Conservation (phyloP, 2,797 vertebrate genomes). For the Astyanax mexicanus region DNA sequence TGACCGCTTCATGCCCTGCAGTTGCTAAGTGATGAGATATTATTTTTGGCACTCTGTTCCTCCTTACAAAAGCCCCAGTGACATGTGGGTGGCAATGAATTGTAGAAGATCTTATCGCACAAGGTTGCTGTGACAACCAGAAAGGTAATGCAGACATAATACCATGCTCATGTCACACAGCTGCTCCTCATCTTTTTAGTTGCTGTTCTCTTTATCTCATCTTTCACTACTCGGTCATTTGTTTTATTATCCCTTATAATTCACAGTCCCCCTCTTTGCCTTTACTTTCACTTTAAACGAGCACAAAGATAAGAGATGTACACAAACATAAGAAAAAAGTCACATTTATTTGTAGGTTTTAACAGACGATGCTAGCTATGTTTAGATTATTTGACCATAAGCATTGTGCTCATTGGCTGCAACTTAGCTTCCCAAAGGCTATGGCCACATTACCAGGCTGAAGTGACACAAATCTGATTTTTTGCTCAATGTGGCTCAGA, state of each 20-base stretch:
- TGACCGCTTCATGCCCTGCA: conserved; percentile 60
- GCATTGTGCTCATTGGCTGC: no score
- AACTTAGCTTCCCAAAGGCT: no score
- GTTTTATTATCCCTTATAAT: conserved; percentile 41
- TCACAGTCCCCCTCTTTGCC: neutral
- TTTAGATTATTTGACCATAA: no score
- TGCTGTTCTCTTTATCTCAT: conserved; percentile 36
- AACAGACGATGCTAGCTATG: no score
- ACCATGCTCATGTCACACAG: conserved; percentile 35
- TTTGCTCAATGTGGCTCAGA: no score
- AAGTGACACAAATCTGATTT: no score
- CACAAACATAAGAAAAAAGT: no score
- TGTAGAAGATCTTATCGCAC: conserved; percentile 58
- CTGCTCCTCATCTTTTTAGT: conserved; percentile 33
- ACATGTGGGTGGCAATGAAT: conserved; percentile 58
- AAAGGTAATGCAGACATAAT: conserved; percentile 43
- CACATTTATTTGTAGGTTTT: no score
- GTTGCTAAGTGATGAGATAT: conserved; percentile 45
- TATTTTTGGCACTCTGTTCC: conserved; percentile 60
- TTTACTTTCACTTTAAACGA: no score
- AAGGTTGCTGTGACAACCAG: conserved; percentile 49
- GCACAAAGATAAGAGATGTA: no score
- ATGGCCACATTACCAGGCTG: no score
- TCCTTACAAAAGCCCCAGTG: conserved; percentile 62
- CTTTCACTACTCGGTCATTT: conserved; percentile 5